Base-by-base conservation (phyloP, 1,140 invertebrate genomes). In the Hyles euphorbiae region DNA sequence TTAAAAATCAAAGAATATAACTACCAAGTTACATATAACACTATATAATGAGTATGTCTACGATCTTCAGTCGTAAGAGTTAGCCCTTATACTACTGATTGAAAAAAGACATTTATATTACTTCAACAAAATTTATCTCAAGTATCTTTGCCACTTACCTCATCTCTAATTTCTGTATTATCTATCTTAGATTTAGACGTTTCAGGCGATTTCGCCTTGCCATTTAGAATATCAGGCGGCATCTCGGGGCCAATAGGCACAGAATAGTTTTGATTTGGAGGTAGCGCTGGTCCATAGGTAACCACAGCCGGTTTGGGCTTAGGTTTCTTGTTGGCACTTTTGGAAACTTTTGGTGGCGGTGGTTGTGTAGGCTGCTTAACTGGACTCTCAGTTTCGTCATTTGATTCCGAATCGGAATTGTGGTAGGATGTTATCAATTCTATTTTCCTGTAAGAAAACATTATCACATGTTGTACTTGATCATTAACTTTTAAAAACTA, bases 371-470 rank as follows among this genome's bases (percentile, higher is more conserved):
- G n/a, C 55, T 22, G 22, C 22, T 76, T 78, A 0, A 61, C 56
- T 33, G 74, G 69, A 48, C 55, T 75, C 5, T 84, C 79, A 6
- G 70, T 48, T 61, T 88, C 86, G 55, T 87, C 82, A 54, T 88
- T 83, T 0, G 86, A 88, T 34, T 87, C 86, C 0, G 86, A 88
- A 36, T 88, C 86, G 0, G 86, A 88, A 54, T 87, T 81, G 66
- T 86, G 75, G 48, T 86, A 88, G 33, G 86, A 88, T 4, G 83
- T 87, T 34, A 88, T 88, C 0, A 88, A 63, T 67, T 88, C 86
- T 61, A 87, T 88, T 82, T 82, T 87, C 34, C 83, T 88, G 76
- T 48, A 75, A 77, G 22, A 61, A 56, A 36, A 62, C 45, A 52
- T 51, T n/a, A 10, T 48, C 3, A 48, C 5, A 11, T 48, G 12